Percentiles rank a stretch among this genome's conserved stretches.
Conservation (phyloP, 2,797 vertebrate genomes). For the Cichlasoma orientale region DNA sequence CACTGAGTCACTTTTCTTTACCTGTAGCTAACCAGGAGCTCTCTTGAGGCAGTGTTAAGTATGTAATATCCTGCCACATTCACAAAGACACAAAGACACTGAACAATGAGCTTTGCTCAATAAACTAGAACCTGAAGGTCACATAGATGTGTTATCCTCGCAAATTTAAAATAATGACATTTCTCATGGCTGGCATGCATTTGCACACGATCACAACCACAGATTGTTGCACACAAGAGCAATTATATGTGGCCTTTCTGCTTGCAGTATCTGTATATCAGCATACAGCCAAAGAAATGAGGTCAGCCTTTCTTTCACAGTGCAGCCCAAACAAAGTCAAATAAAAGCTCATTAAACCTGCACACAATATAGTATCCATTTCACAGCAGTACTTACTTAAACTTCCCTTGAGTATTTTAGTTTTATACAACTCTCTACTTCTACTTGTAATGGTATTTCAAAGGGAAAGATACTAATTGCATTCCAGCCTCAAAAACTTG, state of each 20-base stretch:
- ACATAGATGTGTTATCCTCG: neutral
- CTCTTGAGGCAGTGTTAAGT: neutral
- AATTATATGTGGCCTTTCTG: neutral
- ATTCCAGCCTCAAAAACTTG: neutral
- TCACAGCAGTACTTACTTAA: neutral
- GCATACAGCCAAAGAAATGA: neutral
- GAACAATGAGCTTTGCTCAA: neutral
- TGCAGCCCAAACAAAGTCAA: neutral
- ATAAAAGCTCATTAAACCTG: neutral
- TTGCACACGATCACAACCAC: neutral
- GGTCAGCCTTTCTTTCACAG: conserved; percentile 2
- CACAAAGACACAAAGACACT: neutral
- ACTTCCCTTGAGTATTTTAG: neutral
- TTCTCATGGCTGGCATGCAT: neutral
- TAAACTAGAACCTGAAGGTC: neutral
- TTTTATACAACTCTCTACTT: neutral
- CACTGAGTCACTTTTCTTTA: neutral
- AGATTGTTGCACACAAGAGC: neutral
- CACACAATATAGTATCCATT: conserved; percentile 4
- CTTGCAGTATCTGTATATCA: conserved; percentile 1
- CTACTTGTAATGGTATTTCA: neutral
- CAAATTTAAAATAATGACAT: neutral
- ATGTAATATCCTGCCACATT: neutral
- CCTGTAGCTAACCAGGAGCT: neutral
- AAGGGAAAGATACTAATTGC: neutral